Evolutionary conservation across 37 sponge, comb jelly and placozoan species (phyloP), one percentile per base, ranked within the genome.

Genomic region (Oscarella lobularis): DNA sequence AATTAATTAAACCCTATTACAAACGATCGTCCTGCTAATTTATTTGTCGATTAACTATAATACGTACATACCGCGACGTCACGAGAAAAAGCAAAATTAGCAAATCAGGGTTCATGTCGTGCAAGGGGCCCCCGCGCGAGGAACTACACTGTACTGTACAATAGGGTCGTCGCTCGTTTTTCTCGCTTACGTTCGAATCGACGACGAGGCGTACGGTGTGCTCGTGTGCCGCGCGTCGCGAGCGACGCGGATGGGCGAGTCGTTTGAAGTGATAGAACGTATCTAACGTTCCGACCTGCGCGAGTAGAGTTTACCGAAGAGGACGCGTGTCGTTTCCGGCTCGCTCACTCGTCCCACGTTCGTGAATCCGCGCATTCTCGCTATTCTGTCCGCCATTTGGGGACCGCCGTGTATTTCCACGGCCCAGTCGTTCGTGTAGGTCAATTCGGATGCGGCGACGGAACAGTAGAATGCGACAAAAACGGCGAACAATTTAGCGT

Each of bases 351-450:
- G n/a, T 48, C 60, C 60, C 20, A 48, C 14, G 20, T 48, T 48
- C 60, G 20, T 20, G 20, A 48, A 48, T 27, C 60, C 60, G 60
- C 60, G 9, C 20, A 9, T 9, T 27, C 14, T 20, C 60, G 60
- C 60, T 48, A 48, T 9, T 20, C 60, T 48, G 60, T 48, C 20
- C 60, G 60, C 60, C 20, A 27, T 20, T 48, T 48, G 60, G 20
- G 14, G 9, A 32, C 71, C 71, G 6, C 71, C 71, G 29, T 68
- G 4, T 5, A 68, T 20, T 68, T 68, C 71, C 29, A 68, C 71
- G n/a, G 71, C 71, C 71, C 71, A 68, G 29, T 48, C 60, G 60
- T 48, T 48, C 60, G 60, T 48, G 60, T 48, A 48, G 14, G 20
- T 48, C 20, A 29, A 6, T 20, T 48, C 60, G 20, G 60, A 48